Conservation (phyloP, 2,113 vertebrate species). For the Centropus bengalensis region DNA sequence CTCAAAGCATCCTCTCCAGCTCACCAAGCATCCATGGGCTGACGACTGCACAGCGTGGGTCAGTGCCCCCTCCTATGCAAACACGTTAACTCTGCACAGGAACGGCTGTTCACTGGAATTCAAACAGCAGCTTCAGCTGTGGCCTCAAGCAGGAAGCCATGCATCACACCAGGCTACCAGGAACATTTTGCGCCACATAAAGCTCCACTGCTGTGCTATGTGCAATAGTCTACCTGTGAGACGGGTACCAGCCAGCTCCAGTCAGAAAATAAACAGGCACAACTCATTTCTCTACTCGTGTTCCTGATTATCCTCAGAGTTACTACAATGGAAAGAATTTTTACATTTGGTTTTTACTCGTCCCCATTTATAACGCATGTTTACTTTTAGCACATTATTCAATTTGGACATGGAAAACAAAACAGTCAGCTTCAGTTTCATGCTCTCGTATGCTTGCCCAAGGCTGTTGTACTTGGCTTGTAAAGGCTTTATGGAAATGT, state of each 20-base stretch:
- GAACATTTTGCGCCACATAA: not conserved
- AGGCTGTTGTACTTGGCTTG: constrained; percentile 57
- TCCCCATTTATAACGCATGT: constrained; percentile 50
- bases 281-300: not conserved
- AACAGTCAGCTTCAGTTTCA: constrained; percentile 55
- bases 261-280: not conserved
- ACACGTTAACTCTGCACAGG: not conserved
- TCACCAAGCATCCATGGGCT: not conserved
- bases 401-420: constrained; percentile 58
- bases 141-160: not conserved
- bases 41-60: fast-evolving
- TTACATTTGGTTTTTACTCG: constrained; percentile 23
- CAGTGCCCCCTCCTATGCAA: not conserved
- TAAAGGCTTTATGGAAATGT: constrained; percentile 58
- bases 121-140: not conserved
- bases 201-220: not conserved
- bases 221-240: not conserved
- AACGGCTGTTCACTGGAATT: not conserved
- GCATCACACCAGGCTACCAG: not conserved
- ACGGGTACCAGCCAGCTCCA: not conserved
- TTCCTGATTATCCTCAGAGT: constrained; percentile 46
- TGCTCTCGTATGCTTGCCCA: constrained; percentile 32
- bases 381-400: constrained; percentile 69
- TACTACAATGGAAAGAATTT: constrained; percentile 67
- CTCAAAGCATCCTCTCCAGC: not conserved